phyloP scores from a whole-genome alignment of 2,888 invertebrate genomes.

The Polydrusus cervinus region DNA sequence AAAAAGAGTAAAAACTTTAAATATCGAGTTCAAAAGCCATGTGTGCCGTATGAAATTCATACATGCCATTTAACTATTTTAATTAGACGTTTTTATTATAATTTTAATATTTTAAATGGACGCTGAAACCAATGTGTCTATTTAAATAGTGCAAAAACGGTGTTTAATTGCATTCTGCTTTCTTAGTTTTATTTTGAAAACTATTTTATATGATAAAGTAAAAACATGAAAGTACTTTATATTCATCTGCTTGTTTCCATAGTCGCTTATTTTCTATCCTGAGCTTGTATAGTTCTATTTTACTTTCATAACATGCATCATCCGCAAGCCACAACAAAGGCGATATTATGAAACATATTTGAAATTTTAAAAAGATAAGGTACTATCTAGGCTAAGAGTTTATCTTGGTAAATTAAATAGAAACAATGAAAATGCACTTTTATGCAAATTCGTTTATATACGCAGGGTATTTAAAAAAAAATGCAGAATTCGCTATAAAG shows the following conservation, averaged over 20 bases:
- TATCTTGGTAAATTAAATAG: constrained; percentile 3
- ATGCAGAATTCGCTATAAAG: too few relatives aligned
- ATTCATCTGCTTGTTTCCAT: constrained; percentile 10
- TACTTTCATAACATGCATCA: constrained; percentile 4
- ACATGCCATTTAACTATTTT: too few relatives aligned
- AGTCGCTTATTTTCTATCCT: constrained; percentile 4
- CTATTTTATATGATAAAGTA: neutral
- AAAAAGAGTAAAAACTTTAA: too few relatives aligned
- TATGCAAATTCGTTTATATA: too few relatives aligned
- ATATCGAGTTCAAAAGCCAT: too few relatives aligned
- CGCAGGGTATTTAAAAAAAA: too few relatives aligned
- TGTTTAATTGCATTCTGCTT: too few relatives aligned
- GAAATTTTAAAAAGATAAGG: constrained; percentile 7
- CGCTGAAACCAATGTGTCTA: too few relatives aligned
- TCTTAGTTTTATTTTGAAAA: neutral
- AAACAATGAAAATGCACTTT: neutral
- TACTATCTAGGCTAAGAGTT: neutral
- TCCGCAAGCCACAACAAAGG: constrained; percentile 3
- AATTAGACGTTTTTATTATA: too few relatives aligned
- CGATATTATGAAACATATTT: constrained; percentile 11
- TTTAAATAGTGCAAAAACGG: too few relatives aligned
- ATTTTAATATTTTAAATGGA: too few relatives aligned
- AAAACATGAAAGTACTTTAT: neutral
- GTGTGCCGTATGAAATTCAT: too few relatives aligned
- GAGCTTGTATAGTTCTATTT: constrained; percentile 12